Percentiles rank a stretch among this genome's conserved stretches.
phyloP scores from a whole-genome alignment of 1,140 invertebrate species.

The Drosophila simulans region DNA sequence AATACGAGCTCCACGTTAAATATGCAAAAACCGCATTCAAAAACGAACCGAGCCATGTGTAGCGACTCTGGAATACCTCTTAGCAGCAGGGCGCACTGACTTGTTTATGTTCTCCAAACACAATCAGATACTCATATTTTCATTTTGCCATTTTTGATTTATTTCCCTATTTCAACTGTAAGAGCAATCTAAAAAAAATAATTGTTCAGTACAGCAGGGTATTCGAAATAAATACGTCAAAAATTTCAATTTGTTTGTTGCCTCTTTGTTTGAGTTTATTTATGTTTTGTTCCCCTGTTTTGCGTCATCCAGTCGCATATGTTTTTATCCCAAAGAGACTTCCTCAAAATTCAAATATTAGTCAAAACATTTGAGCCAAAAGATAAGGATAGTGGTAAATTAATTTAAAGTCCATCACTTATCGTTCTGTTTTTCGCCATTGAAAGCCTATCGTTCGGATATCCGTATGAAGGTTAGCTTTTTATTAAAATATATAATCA shows the following conservation, averaged over 20 bases:
- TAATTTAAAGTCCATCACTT: slow-evolving; percentile 21
- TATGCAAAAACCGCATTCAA: slow-evolving; percentile 39
- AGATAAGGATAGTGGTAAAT: slow-evolving; percentile 27
- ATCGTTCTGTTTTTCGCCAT: slow-evolving; percentile 9
- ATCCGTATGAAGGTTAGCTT: not conserved
- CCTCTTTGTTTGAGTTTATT: slow-evolving; percentile 24
- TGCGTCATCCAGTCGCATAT: slow-evolving; percentile 52
- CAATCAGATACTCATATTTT: not conserved
- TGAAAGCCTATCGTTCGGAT: slow-evolving; percentile 14
- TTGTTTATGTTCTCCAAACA: not conserved
- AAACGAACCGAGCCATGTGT: slow-evolving; percentile 9
- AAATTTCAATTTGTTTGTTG: slow-evolving; percentile 29
- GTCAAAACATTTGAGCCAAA: not conserved
- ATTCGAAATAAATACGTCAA: not conserved
- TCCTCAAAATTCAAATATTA: slow-evolving; percentile 6
- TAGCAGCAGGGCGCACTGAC: slow-evolving; percentile 2
- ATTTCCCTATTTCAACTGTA: not conserved
- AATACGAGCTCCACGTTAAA: slow-evolving; percentile 39
- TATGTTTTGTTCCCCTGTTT: slow-evolving; percentile 17
- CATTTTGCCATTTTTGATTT: slow-evolving; percentile 20
- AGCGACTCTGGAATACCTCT: slow-evolving; percentile 9
- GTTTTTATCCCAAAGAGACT: slow-evolving; percentile 15
- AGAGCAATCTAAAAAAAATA: slow-evolving; percentile 34
- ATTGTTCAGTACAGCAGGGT: slow-evolving; percentile 17
- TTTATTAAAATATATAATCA: slow-evolving; percentile 3